phyloP scores from a whole-genome alignment of 2,888 invertebrate genomes.

The Zele albiditarsus region DNA sequence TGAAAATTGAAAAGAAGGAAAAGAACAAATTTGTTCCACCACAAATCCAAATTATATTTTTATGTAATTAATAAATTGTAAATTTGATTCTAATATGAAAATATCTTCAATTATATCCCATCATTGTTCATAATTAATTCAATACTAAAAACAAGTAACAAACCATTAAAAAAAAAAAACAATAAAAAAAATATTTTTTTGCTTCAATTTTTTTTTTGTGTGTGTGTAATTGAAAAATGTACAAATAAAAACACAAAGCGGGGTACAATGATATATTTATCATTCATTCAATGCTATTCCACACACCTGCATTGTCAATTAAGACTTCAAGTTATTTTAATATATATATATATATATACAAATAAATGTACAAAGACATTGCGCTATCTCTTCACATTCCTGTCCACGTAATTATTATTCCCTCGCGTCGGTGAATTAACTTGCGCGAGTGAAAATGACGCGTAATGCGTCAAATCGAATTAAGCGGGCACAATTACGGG shows the following conservation, averaged over 20 bases:
- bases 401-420: conserved; percentile 40
- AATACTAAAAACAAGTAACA: too few species aligned
- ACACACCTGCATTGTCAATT: conserved; percentile 37
- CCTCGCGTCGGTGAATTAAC: conserved; percentile 24
- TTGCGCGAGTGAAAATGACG: conserved; percentile 39
- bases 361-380: conserved; percentile 8
- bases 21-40: background rate
- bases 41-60: background rate
- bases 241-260: background rate
- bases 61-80: conserved; percentile 5
- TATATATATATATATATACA: background rate
- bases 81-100: too few species aligned
- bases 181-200: conserved; percentile 6
- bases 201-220: background rate
- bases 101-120: too few species aligned
- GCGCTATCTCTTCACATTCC: conserved; percentile 27
- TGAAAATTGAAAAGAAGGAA: background rate
- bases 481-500: conserved; percentile 68
- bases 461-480: conserved; percentile 66
- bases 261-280: conserved; percentile 8
- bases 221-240: background rate
- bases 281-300: conserved; percentile 27
- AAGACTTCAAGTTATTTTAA: conserved; percentile 13
- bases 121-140: too few species aligned
- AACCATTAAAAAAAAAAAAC: conserved; percentile 22